Percentiles rank a stretch among this genome's conserved stretches.
phyloP scores from a whole-genome alignment of 2,797 vertebrate genomes.

The Lates japonicus region DNA sequence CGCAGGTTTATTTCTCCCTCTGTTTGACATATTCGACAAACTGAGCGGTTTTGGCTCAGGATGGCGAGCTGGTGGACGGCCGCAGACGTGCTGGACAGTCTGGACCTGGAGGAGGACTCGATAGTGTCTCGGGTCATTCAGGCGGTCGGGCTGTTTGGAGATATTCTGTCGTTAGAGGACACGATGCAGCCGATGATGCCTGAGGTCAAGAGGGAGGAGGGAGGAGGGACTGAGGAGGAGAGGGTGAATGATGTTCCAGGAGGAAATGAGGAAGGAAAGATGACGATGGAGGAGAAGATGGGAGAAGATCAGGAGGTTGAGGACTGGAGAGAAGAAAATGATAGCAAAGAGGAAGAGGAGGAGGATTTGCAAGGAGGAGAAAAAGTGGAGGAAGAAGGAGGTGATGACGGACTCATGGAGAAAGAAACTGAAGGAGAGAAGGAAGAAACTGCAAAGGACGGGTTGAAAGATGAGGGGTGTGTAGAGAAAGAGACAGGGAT shows the following conservation, averaged over 20 bases:
- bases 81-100: slow-evolving; percentile 17
- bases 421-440: neutral
- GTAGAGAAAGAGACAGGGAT: neutral
- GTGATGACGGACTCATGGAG: neutral
- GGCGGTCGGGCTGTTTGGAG: slow-evolving; percentile 64
- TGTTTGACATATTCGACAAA: neutral
- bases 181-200: slow-evolving; percentile 4
- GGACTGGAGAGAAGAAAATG: neutral
- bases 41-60: neutral
- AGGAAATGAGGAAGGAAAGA: neutral
- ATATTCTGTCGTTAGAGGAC: slow-evolving; percentile 65
- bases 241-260: neutral
- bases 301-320: neutral
- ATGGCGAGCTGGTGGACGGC: slow-evolving; percentile 67
- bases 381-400: neutral
- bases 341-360: neutral
- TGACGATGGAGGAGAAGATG: neutral
- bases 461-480: too few relatives aligned
- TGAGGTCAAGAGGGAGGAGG: neutral
- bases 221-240: neutral
- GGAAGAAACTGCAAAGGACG: neutral
- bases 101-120: slow-evolving; percentile 49
- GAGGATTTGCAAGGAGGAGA: neutral
- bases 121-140: slow-evolving; percentile 50
- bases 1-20: neutral